Evolutionary conservation across 1,140 invertebrate species (phyloP), one percentile per base, ranked within the genome.

Genomic region (Pseudomyrmex pallidus): DNA sequence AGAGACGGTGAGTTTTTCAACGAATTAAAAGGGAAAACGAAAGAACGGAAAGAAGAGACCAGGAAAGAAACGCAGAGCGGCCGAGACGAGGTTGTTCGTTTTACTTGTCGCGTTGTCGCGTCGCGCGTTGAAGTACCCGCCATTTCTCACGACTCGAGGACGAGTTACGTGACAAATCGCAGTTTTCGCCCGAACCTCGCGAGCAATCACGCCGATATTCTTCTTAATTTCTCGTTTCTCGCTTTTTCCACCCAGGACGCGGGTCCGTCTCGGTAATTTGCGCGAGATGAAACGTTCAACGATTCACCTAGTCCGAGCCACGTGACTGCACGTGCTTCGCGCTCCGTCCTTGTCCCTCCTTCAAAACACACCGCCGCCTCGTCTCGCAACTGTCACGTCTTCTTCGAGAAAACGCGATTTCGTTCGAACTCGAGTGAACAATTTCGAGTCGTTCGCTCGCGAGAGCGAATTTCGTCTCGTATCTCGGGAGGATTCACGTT

Each of bases 321-420:
- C 93, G 92, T 94, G 93, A 94, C 91, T 86, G 89, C 93, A 93
- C 93, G 93, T 93, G 92, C 92, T 86, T 90, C 46, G 25, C 66
- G 20, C 56, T 76, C 57, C 67, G 7, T 90, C 86, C 62, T 76
- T 90, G n/a, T 86, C 78, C 22, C 50, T 12, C 35, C 57, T 52
- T 50, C 5, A 2, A 46, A 2, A 56, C 20, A 2, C 17, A 25
- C 10, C 35, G 3, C 9, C 15, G 12, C 22, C 25, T 4, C 5
- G 17, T 12, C 0, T 5, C 1, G 35, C 48, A 9, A 25, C 25
- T 48, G 4, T 50, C 5, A 44, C 54, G 1, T 22, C 15, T 59
- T 59, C 17, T 48, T 22, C 4, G 0, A 46, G 70, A 3, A 1
- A 35, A 59, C 35, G 35, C 64, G 44, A 35, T 35, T 35, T 35